A percentile compares a stretch with the other conserved stretches of the same genome.
phyloP scores from a whole-genome alignment of 2,113 vertebrate species.

The Oriolus oriolus region DNA sequence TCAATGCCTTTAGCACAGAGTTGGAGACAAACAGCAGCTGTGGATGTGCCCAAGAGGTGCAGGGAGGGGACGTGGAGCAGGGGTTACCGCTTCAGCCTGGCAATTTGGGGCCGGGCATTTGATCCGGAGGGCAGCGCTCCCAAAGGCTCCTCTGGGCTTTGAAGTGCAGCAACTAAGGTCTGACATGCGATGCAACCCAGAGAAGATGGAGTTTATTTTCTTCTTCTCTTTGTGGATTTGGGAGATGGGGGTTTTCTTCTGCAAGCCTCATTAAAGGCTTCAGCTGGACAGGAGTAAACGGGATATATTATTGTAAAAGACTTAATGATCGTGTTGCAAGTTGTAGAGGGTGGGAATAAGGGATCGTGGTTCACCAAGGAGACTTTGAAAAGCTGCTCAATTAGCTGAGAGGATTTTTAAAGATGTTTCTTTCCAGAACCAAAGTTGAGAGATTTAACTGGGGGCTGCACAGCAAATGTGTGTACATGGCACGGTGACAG shows the following conservation, averaged over 20 bases:
- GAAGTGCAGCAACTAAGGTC: not conserved
- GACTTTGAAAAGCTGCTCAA: not conserved
- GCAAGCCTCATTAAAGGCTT: slow-evolving; percentile 19
- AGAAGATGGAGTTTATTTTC: not conserved
- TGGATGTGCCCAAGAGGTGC: rapidly evolving
- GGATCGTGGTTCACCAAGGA: not conserved
- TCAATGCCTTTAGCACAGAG: not conserved
- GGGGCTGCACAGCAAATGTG: not conserved
- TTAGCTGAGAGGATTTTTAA: not conserved
- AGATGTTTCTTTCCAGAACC: not conserved
- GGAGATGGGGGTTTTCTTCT: not conserved
- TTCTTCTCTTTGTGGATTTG: not conserved
- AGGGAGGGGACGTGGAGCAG: not conserved
- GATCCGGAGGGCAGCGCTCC: not conserved
- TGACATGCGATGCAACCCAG: rapidly evolving
- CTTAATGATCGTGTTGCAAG: not conserved
- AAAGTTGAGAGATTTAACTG: not conserved
- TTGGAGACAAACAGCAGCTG: not conserved
- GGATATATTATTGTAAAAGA: not conserved
- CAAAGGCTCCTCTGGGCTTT: not conserved
- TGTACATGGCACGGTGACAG: not conserved
- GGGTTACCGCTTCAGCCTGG: not conserved
- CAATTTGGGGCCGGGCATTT: not conserved
- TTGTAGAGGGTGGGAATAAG: not conserved
- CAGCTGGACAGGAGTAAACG: not conserved